Evolutionary conservation across 2,797 vertebrate species (phyloP).

Genomic region (Dermochelys coriacea): DNA sequence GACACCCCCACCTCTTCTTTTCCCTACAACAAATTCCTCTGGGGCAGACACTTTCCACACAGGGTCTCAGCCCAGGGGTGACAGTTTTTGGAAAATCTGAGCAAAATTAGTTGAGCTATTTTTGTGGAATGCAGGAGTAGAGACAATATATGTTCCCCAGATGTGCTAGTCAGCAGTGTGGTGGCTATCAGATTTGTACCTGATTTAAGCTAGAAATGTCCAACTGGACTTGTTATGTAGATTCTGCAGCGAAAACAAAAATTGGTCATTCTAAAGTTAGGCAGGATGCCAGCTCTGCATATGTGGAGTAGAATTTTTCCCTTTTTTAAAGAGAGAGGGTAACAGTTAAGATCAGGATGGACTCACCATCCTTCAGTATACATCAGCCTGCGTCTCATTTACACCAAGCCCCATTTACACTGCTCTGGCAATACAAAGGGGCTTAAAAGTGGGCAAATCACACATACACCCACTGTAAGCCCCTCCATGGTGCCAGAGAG

Average conservation of each 20-base stretch:
- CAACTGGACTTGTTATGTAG: not conserved
- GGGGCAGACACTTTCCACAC: not conserved
- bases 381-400: not conserved
- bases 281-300: not conserved
- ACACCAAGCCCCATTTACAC: not conserved
- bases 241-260: not conserved
- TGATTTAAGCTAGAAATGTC: not conserved
- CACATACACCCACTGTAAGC: not conserved
- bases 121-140: rapidly evolving
- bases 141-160: rapidly evolving
- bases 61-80: not conserved
- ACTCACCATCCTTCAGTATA: not conserved
- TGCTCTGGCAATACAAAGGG: not conserved
- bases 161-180: not conserved
- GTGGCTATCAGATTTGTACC: not conserved
- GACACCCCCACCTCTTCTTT: not conserved
- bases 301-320: not conserved
- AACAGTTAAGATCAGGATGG: not conserved
- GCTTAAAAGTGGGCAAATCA: not conserved
- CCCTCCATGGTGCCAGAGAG: not conserved
- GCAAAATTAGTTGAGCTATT: not conserved
- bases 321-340: not conserved
- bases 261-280: not conserved
- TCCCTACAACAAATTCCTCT: rapidly evolving
- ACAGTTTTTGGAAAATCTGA: not conserved